Conservation (phyloP, 2,113 vertebrate genomes). For the Oryzias celebensis region DNA sequence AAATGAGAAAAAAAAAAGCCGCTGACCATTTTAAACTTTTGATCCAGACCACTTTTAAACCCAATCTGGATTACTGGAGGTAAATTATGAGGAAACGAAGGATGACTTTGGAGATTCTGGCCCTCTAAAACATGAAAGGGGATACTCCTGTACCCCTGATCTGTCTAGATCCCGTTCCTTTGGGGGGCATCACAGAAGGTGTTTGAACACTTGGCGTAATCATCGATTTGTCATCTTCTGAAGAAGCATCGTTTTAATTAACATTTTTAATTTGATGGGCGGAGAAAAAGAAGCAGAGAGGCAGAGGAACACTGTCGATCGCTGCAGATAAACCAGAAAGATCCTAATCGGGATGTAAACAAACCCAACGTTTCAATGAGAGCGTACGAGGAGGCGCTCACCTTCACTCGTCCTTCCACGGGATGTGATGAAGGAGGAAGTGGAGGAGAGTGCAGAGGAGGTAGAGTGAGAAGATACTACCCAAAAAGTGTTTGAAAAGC, state of each 20-base stretch:
- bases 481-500: conserved; percentile 75
- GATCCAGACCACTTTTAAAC: too few species aligned
- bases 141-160: conserved; percentile 5
- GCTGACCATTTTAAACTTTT: too few species aligned
- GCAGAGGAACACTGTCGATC: conserved; percentile 63
- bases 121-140: neutral
- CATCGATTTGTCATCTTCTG: conserved; percentile 67
- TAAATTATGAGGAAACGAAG: too few species aligned
- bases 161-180: neutral
- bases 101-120: too few species aligned
- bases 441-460: conserved; percentile 40
- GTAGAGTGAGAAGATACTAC: conserved; percentile 54
- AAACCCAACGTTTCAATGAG: conserved; percentile 46
- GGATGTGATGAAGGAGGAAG: conserved; percentile 15
- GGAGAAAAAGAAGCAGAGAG: conserved; percentile 55
- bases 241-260: conserved; percentile 71
- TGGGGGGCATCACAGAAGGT: conserved; percentile 55
- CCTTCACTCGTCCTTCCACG: conserved; percentile 73
- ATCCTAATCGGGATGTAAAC: conserved; percentile 68
- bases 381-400: conserved; percentile 57
- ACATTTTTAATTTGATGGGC: conserved; percentile 68
- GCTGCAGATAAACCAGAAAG: conserved; percentile 58
- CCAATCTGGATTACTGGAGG: too few species aligned
- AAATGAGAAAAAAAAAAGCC: too few species aligned
- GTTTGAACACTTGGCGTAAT: conserved; percentile 55